Conservation (phyloP, 2,797 vertebrate genomes). For the Cynopterus sphinx region DNA sequence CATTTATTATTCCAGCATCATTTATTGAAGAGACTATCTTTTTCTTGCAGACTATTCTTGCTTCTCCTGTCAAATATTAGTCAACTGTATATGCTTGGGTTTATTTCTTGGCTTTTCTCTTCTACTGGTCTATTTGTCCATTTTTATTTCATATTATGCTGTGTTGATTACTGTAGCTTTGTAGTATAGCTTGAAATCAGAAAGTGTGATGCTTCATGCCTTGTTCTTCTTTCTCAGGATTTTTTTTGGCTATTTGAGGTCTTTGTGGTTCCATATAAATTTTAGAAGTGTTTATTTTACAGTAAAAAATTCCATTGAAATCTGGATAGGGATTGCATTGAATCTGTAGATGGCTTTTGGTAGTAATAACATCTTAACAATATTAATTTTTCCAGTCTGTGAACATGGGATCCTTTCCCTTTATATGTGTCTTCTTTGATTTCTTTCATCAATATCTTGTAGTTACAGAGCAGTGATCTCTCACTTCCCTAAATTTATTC, state of each 20-base stretch:
- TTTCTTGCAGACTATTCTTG: neutral
- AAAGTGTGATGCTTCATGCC: neutral
- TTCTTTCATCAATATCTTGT: neutral
- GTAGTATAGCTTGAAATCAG: neutral
- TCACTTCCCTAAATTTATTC: neutral
- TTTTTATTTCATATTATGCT: neutral
- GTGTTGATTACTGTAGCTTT: neutral
- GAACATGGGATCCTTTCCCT: neutral
- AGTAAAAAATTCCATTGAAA: neutral
- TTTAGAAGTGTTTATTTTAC: neutral
- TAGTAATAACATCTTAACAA: neutral
- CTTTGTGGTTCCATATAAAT: neutral
- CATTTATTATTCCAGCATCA: neutral
- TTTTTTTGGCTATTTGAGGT: neutral
- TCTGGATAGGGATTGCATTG: neutral
- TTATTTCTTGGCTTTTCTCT: neutral
- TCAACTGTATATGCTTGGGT: neutral
- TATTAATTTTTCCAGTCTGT: neutral
- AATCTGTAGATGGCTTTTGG: neutral
- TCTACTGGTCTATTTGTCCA: neutral
- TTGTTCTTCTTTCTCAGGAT: neutral
- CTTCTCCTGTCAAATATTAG: neutral
- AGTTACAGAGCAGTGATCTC: neutral
- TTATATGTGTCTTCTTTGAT: neutral
- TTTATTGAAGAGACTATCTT: neutral